These are phyloP conservation scores for Drosophila subpulchrella DNA, from an alignment of 1,140 invertebrate genomes.

Conservation along the genomic window DNA sequence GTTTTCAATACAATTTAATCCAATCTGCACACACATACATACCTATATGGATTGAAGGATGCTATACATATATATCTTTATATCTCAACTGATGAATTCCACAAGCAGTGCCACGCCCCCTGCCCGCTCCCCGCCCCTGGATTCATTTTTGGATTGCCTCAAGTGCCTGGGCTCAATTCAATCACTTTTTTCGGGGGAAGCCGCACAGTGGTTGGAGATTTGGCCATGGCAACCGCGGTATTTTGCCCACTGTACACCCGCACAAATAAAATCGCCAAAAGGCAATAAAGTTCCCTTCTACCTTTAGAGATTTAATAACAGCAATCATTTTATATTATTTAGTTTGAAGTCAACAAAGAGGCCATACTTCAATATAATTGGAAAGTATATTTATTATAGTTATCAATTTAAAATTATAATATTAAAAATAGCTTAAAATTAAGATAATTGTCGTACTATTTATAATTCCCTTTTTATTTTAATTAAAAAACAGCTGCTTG, in stretches of 20 bases:
- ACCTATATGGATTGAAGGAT: background rate
- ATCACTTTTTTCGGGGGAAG: constrained; percentile 37
- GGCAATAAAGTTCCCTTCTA: background rate
- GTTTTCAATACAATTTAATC: constrained; percentile 75
- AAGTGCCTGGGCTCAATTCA: constrained; percentile 37
- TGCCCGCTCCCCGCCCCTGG: too few relatives aligned
- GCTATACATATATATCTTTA: constrained; percentile 1
- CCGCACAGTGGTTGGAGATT: constrained; percentile 18
- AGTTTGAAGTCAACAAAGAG: background rate
- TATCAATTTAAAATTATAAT: background rate
- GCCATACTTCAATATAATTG: background rate
- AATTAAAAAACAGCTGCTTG: too few relatives aligned
- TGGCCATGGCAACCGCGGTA: constrained; percentile 5
- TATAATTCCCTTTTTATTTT: too few relatives aligned
- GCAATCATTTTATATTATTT: background rate
- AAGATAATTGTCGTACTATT: too few relatives aligned
- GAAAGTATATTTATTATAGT: background rate
- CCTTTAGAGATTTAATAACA: background rate
- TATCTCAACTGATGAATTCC: constrained; percentile 4
- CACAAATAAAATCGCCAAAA: background rate
- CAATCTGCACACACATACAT: constrained; percentile 41
- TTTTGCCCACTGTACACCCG: constrained; percentile 3
- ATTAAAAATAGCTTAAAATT: too few relatives aligned
- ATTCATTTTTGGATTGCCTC: constrained; percentile 25
- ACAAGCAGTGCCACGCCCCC: background rate